Base-by-base conservation (phyloP, 2,797 vertebrate genomes). In the Eremophila alpestris region DNA sequence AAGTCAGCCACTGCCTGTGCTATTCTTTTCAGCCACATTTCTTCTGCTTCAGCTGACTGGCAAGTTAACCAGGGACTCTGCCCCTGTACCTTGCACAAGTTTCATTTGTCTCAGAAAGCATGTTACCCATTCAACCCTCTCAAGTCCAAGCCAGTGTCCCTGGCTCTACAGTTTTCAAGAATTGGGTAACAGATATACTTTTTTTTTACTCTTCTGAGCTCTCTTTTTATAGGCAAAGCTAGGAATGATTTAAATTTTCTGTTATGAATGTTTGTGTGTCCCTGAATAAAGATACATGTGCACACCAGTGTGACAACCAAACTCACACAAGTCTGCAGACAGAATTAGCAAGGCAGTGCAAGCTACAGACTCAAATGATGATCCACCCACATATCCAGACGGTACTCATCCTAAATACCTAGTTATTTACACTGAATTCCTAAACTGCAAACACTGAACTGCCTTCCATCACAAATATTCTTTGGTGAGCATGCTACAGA, bases 251-350 rank as follows among this genome's bases (percentile, higher is more conserved):
- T 81, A 69, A 73, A 41, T 69, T 55, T 55, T 45, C 23, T 82
- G 22, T 45, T 32, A 3, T 22, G 51, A 0, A 0, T 38, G 55
- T 54, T 55, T 41, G 7, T 30, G 13, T 11, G 16, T 46, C 40
- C 56, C 46, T 43, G 51, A 81, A 55, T 58, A 68, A 43, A 48
- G 29, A 65, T 18, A 59, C 8, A 64, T 6, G 16, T 19, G 24
- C 34, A 59, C 26, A 73, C 11, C 9, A 54, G 34, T 17, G 10
- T 23, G 34, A 90, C 38, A 90, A 68, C 27, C 19, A 48, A 90
- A 68, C 46, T 58, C 51, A 36, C 10, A 75, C 43, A 48, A 27
- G 15, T 34, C 65, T 75, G 27, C 24, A 62, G 34, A 73, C 8
- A 18, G 27, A 92, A 87, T 55, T 84, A 83, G 24, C 73, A 48